phyloP scores from a whole-genome alignment of 2,888 invertebrate genomes.

The Tenthredo notha region DNA sequence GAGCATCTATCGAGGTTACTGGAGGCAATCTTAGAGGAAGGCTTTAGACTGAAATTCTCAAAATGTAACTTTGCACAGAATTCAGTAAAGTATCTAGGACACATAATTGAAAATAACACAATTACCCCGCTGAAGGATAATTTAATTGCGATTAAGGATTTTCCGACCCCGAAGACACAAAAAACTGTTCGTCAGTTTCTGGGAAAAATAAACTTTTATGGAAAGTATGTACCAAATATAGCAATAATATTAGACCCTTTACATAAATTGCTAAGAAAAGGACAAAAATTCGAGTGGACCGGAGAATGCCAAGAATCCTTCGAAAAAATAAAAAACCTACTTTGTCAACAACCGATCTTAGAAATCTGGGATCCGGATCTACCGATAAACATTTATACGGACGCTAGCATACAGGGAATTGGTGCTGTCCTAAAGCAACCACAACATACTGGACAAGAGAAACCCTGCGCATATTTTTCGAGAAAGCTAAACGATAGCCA shows the following conservation, averaged over 20 bases:
- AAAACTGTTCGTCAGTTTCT: slow-evolving; percentile 45
- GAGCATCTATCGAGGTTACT: slow-evolving; percentile 42
- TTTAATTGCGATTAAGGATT: slow-evolving; percentile 63
- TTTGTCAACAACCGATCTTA: slow-evolving; percentile 18
- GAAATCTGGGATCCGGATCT: slow-evolving; percentile 42
- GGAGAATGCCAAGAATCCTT: slow-evolving; percentile 22
- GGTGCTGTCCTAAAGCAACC: slow-evolving; percentile 8
- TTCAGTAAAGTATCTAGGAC: slow-evolving; percentile 60
- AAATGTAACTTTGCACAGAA: slow-evolving; percentile 60
- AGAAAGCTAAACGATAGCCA: no score
- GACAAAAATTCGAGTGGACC: slow-evolving; percentile 57
- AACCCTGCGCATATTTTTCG: no score
- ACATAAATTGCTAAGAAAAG: slow-evolving; percentile 62
- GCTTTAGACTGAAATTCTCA: slow-evolving; percentile 44
- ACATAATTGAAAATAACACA: slow-evolving; percentile 62
- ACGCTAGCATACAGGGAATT: slow-evolving; percentile 47
- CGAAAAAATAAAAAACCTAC: no score
- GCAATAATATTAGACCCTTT: slow-evolving; percentile 61
- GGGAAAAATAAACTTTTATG: slow-evolving; percentile 41
- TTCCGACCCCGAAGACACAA: slow-evolving; percentile 56
- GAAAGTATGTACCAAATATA: slow-evolving; percentile 53
- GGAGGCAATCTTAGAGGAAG: background rate
- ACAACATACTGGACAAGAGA: no score
- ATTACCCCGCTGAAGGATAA: slow-evolving; percentile 60
- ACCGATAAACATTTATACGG: slow-evolving; percentile 39